phyloP scores from a whole-genome alignment of 2,113 vertebrate genomes.

The Vanacampus margaritifer region DNA sequence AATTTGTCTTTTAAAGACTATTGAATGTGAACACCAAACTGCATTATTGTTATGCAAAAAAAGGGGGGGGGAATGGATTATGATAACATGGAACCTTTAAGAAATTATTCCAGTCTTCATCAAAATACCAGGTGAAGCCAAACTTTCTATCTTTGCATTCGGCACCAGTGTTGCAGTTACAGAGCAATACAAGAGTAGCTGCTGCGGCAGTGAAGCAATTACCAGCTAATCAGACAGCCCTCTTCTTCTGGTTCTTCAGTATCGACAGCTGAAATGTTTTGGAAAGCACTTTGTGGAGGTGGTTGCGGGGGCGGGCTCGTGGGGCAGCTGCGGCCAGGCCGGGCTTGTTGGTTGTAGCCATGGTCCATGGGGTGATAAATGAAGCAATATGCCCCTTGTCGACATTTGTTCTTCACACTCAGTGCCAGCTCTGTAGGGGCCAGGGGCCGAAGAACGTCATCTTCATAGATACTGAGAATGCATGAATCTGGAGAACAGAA shows the following conservation, averaged over 20 bases:
- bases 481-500: constrained; percentile 56
- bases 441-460: constrained; percentile 74
- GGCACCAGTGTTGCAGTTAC: constrained; percentile 12
- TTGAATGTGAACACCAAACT: too few species aligned
- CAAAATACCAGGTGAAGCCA: neutral
- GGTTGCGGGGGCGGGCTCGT: constrained; percentile 22
- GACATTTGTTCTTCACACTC: constrained; percentile 79
- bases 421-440: constrained; percentile 80
- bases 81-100: neutral
- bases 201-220: constrained; percentile 11
- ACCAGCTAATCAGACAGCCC: constrained; percentile 56
- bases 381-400: constrained; percentile 83
- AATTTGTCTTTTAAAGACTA: too few species aligned
- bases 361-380: constrained; percentile 79
- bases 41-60: neutral
- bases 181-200: neutral
- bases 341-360: constrained; percentile 33
- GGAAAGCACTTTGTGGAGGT: constrained; percentile 11
- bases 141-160: neutral
- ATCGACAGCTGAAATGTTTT: neutral
- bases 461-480: constrained; percentile 78
- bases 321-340: constrained; percentile 28
- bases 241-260: constrained; percentile 15
- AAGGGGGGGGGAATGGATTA: too few species aligned
- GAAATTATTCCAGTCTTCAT: neutral